Evolutionary conservation across 1,140 invertebrate species (phyloP).

Genomic region (Bombus affinis): DNA sequence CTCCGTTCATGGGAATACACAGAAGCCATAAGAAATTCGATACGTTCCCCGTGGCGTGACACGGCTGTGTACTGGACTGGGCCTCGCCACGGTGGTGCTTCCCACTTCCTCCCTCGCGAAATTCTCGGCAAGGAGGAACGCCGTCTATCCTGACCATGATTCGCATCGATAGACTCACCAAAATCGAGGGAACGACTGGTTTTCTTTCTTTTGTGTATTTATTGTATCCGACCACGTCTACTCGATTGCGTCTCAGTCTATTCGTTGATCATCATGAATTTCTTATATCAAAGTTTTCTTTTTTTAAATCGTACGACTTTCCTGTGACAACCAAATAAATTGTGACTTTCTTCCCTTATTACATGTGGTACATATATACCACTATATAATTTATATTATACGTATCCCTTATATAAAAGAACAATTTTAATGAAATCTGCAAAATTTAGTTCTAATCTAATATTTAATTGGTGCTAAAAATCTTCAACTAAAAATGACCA

Average conservation of each 20-base stretch:
- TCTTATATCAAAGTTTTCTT: background rate
- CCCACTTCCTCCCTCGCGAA: constrained; percentile 80
- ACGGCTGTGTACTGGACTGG: constrained; percentile 62
- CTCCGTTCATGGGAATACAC: constrained; percentile 78
- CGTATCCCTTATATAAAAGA: too few species aligned
- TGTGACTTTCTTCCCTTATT: too few species aligned
- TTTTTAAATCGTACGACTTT: background rate
- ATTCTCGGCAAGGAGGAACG: constrained; percentile 36
- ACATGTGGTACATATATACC: too few species aligned
- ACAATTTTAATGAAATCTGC: too few species aligned
- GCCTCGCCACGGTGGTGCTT: constrained; percentile 79
- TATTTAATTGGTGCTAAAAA: background rate
- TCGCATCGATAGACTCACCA: constrained; percentile 49
- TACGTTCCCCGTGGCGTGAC: constrained; percentile 78
- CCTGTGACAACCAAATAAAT: too few species aligned
- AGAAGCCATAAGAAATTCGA: constrained; percentile 83
- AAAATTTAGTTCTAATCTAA: background rate
- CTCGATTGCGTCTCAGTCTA: background rate
- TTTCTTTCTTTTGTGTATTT: background rate
- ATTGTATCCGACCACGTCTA: background rate
- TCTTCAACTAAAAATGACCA: background rate
- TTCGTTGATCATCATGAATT: background rate
- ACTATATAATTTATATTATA: too few species aligned
- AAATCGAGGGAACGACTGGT: constrained; percentile 18
- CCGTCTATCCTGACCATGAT: constrained; percentile 48